These are phyloP conservation scores for Escarpia spicata DNA, from an alignment of 2,888 invertebrate genomes.

Conservation along the genomic window DNA sequence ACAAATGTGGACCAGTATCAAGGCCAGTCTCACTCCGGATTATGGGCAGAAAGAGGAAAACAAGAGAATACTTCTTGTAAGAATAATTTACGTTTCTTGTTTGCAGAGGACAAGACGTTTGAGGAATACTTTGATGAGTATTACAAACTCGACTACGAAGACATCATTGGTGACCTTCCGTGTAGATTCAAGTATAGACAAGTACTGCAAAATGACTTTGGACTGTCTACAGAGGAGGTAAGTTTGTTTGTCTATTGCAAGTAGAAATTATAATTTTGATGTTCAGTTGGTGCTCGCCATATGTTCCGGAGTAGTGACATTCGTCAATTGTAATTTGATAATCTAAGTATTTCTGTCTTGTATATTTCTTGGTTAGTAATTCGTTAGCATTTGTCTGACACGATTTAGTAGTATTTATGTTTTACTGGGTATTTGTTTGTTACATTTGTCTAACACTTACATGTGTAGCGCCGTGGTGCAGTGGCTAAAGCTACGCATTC, in stretches of 20 bases:
- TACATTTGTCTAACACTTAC: not conserved
- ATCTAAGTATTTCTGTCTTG: not conserved
- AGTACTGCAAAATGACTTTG: slow-evolving; percentile 82
- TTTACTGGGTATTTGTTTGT: slow-evolving; percentile 24
- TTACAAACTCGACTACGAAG: slow-evolving; percentile 94
- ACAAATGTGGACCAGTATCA: too few relatives aligned
- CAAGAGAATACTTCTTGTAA: not conserved
- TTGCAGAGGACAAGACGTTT: slow-evolving; percentile 74
- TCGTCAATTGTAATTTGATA: not conserved
- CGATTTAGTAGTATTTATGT: not conserved
- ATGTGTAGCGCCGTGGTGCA: not conserved
- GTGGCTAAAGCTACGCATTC: too few relatives aligned
- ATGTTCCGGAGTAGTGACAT: too few relatives aligned
- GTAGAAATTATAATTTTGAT: not conserved
- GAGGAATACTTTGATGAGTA: slow-evolving; percentile 93
- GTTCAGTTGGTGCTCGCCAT: not conserved
- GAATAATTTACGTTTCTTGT: not conserved
- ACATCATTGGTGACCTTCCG: slow-evolving; percentile 88
- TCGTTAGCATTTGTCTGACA: slow-evolving; percentile 13
- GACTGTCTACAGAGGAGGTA: slow-evolving; percentile 90
- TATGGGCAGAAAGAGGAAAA: too few relatives aligned
- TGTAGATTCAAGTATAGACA: slow-evolving; percentile 91
- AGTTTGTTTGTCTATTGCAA: slow-evolving; percentile 3
- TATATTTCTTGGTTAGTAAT: not conserved
- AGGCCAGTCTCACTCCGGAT: too few relatives aligned